Evolutionary conservation across 2,797 vertebrate genomes (phyloP).

Genomic region (Carcharodon carcharias): DNA sequence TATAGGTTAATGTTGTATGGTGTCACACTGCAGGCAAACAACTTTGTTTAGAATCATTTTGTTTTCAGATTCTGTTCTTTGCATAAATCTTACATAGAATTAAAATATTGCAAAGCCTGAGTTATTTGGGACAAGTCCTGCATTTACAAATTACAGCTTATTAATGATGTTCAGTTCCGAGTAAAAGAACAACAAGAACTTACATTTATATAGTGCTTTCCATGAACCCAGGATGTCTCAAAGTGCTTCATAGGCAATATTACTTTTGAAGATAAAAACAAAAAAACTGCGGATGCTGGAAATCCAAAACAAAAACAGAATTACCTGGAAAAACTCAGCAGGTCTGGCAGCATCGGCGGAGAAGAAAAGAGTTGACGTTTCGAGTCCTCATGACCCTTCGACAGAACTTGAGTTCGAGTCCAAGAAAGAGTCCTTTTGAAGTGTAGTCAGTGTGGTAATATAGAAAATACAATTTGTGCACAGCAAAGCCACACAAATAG

Average conservation of each 20-base stretch:
- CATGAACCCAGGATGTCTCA: too few species aligned
- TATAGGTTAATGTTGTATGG: not conserved
- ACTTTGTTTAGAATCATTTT: slow-evolving; percentile 20
- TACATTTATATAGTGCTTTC: not conserved
- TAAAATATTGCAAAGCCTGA: not conserved
- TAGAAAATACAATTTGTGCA: not conserved
- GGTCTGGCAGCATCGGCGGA: too few species aligned
- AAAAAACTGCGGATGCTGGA: too few species aligned
- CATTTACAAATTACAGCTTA: not conserved
- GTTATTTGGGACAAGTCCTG: not conserved
- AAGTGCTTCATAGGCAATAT: too few species aligned
- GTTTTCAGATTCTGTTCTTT: not conserved
- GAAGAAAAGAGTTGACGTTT: too few species aligned
- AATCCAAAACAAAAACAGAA: too few species aligned
- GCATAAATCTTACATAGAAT: not conserved
- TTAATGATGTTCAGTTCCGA: not conserved
- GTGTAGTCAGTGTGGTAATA: not conserved
- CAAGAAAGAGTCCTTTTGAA: too few species aligned
- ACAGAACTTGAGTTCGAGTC: too few species aligned
- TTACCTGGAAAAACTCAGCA: too few species aligned
- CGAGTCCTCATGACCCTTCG: too few species aligned
- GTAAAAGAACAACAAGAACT: not conserved
- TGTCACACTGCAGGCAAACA: slow-evolving; percentile 3
- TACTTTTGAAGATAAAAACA: not conserved
- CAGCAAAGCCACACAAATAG: too few species aligned